Base-by-base conservation (phyloP, 2,888 invertebrate species). In the Sarcophaga carnaria region DNA sequence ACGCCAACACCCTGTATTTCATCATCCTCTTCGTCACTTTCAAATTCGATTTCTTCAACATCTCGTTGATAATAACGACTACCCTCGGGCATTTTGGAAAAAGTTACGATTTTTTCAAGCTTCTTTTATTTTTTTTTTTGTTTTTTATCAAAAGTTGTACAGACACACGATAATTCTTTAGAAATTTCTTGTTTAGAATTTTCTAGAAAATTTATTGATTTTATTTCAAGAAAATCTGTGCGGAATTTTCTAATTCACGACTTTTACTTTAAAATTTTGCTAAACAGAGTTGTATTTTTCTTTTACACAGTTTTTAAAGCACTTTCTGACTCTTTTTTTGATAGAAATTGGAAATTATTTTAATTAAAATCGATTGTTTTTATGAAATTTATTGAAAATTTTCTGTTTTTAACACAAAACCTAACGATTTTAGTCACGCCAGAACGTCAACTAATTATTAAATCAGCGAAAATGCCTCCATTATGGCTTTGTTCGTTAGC, bases 1-100 rank as follows among this genome's bases (percentile, higher is more conserved):
- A 90, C 75, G 27, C 92, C 92, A 8, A 92, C 90, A 17, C 92
- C 93, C 81, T 93, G 92, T 69, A 86, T 71, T 74, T 91, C 90
- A 62, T 92, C 88, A 64, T 92, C 92, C 89, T 93, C 93, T 64
- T 92, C 93, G 22, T 87, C 87, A 86, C 91, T 92, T 85, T 92
- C 92, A 81, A 93, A 90, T 86, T 91, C 93, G 75, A 92, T 91
- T 85, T 91, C 92, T 60, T 90, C 91, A 20, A 90, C 76, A 79
- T 90, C 91, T 27, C 91, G 91, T 82, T 90, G 89, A 82, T 89
- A 89, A 22, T 89, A 89, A 78, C 90, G 90, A 17, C 37, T 63
- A 0, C 90, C 89, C 88, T 91, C 92, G 80, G 92, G 92, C 92
- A 92, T 92, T 80, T 80, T 88, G 22, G 22, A 45, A 17, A 60